Conservation (phyloP, 2,113 vertebrate genomes). For the Dermatemys mawii region DNA sequence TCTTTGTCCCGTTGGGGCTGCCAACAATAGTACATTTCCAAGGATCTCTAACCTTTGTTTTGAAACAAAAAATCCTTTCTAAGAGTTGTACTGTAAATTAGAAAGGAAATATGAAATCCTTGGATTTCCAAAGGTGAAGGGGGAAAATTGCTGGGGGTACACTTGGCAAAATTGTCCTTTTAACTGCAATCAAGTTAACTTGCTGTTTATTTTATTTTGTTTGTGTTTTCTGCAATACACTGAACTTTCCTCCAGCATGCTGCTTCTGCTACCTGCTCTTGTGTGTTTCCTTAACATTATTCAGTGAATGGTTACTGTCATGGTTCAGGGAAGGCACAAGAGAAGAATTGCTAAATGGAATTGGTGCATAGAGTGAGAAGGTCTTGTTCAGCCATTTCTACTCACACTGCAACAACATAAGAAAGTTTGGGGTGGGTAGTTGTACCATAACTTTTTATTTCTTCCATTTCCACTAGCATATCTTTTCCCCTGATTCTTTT, state of each 20-base stretch:
- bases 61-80: conserved; percentile 48
- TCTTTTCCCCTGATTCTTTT: not conserved
- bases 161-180: conserved; percentile 54
- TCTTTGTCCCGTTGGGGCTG: not conserved
- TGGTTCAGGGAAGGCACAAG: not conserved
- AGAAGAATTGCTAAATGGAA: not conserved
- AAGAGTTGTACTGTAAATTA: conserved; percentile 15
- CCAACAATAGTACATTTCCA: conserved; percentile 13
- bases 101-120: conserved; percentile 29
- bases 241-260: not conserved
- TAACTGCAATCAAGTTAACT: conserved; percentile 44
- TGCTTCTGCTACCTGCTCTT: not conserved
- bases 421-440: not conserved
- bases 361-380: not conserved
- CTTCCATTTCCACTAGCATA: not conserved
- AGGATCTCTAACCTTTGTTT: conserved; percentile 4
- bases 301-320: not conserved
- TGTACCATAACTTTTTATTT: not conserved
- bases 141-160: conserved; percentile 26
- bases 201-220: not conserved
- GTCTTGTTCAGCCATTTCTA: not conserved
- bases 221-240: not conserved
- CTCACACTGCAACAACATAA: not conserved
- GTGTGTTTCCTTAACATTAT: not conserved
- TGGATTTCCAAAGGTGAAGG: conserved; percentile 35